Evolutionary conservation across 2,797 vertebrate species (phyloP).

Genomic region (Bryconaethiops microstoma): DNA sequence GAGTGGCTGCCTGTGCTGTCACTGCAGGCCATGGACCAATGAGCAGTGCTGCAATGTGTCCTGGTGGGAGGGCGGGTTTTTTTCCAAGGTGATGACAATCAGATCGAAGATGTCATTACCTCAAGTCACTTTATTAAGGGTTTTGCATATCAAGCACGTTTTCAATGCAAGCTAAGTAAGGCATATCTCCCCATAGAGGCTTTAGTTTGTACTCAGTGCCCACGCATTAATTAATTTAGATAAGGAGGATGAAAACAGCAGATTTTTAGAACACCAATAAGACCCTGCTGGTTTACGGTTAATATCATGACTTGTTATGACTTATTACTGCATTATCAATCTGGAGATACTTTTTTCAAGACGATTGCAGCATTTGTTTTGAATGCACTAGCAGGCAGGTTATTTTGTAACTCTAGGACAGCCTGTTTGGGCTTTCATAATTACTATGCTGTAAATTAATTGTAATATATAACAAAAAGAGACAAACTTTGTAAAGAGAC

Average conservation of each 20-base stretch:
- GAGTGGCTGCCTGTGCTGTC: conserved; percentile 61
- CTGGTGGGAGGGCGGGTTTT: conserved; percentile 60
- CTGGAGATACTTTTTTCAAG: conserved; percentile 86
- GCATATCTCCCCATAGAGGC: conserved; percentile 79
- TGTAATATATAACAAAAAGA: conserved; percentile 88
- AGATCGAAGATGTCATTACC: conserved; percentile 89
- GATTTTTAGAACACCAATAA: conserved; percentile 50
- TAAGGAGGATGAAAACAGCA: conserved; percentile 58
- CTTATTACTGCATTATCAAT: conserved; percentile 74
- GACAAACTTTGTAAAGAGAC: conserved; percentile 96
- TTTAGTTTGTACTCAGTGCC: conserved; percentile 59
- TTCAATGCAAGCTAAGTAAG: conserved; percentile 82
- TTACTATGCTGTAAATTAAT: conserved; percentile 92
- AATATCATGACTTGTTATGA: conserved; percentile 67
- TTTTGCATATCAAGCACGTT: conserved; percentile 89
- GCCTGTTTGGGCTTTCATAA: conserved; percentile 91
- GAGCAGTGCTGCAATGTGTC: conserved; percentile 65
- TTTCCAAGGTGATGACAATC: conserved; percentile 88
- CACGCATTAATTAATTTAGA: conserved; percentile 56
- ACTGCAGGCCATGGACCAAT: conserved; percentile 64
- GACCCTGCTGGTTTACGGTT: conserved; percentile 85
- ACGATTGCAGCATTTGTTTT: conserved; percentile 76
- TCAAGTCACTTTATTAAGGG: conserved; percentile 83
- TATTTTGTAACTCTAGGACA: conserved; percentile 86
- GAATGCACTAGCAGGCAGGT: conserved; percentile 93